Evolutionary conservation across 2,113 vertebrate genomes (phyloP), one percentile per base, ranked within the genome.

Genomic region (Passer domesticus): DNA sequence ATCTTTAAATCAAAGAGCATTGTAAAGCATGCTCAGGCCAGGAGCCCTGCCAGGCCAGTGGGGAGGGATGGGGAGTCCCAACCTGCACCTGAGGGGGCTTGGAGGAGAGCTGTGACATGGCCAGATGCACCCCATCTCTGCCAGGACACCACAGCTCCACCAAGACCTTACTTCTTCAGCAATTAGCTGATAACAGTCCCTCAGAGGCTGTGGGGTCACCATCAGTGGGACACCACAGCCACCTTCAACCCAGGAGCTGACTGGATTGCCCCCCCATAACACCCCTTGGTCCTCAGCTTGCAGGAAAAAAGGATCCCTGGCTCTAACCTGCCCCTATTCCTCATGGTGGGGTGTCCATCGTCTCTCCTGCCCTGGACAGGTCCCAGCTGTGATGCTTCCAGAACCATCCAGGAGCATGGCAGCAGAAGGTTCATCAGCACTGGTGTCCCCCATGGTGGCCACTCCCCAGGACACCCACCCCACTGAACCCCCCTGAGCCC

Each of bases 281-380:
- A 80, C 4, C 6, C 1, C 14, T 16, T 13, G 11, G 18, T 47
- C 58, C 81, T 81, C 83, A 92, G 24, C 53, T 83, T 55, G 44
- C 85, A 67, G 37, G 27, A 16, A 81, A 79, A 83, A 43, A 5
- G 8, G 15, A 74, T 75, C 52, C 52, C 23, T 0, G 1, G 33
- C 43, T 87, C 31, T 52, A 52, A 52, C 15, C 69, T 14, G 3
- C 39, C 46, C 72, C 84, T 31, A 22, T 16, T 87, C 14, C 47
- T 76, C 9, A 0, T 3, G 20, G 13, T 30, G 21, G 53, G 41
- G 43, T 73, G 46, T 52, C 31, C 50, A 17, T 60, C 0, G 0
- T 46, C 49, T 15, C 55, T 62, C 31, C 59, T 53, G 50, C 10
- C 27, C 50, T 60, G 27, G 44, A 27, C 0, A 2, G 43, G 67